A percentile compares a stretch with the other conserved stretches of the same genome.
Conservation (phyloP, 1,140 invertebrate genomes). For the Aleiodes sp. region DNA sequence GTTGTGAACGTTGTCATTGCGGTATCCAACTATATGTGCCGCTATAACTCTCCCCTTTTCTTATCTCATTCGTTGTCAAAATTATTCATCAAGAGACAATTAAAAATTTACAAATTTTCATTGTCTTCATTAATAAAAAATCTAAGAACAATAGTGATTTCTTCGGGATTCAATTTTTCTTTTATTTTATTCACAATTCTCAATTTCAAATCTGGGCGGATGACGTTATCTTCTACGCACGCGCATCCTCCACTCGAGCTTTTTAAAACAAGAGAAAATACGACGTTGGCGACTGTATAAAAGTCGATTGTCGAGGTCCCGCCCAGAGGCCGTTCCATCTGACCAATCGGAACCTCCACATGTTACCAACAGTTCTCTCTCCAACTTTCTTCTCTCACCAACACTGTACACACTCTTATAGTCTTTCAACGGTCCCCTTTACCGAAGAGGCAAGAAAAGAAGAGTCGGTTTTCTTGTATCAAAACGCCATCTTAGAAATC, state of each 20-base stretch:
- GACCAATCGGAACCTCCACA: conserved; percentile 50
- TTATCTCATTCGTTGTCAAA: no score
- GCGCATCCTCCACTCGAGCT: conserved; percentile 42
- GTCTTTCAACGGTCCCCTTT: conserved; percentile 50
- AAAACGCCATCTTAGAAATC: conserved; percentile 58
- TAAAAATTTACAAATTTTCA: no score
- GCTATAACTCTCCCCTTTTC: not conserved
- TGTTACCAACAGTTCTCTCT: conserved; percentile 32
- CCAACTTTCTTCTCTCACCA: conserved; percentile 25
- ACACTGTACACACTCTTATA: not conserved
- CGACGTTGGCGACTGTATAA: conserved; percentile 38
- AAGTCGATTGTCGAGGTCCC: conserved; percentile 54
- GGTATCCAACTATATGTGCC: conserved; percentile 44
- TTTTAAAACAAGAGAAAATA: conserved; percentile 34
- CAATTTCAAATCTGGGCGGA: not conserved
- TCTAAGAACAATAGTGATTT: not conserved
- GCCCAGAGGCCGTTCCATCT: conserved; percentile 42
- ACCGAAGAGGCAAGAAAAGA: not conserved
- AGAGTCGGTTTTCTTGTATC: conserved; percentile 54
- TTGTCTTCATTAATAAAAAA: no score
- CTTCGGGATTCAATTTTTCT: not conserved
- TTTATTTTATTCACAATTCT: not conserved
- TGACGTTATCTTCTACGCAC: not conserved
- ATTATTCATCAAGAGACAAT: conserved; percentile 7
- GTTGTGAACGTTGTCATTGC: conserved; percentile 63